These are phyloP conservation scores for Temnothorax nylanderi DNA, from an alignment of 1,140 invertebrate genomes.

Conservation along the genomic window DNA sequence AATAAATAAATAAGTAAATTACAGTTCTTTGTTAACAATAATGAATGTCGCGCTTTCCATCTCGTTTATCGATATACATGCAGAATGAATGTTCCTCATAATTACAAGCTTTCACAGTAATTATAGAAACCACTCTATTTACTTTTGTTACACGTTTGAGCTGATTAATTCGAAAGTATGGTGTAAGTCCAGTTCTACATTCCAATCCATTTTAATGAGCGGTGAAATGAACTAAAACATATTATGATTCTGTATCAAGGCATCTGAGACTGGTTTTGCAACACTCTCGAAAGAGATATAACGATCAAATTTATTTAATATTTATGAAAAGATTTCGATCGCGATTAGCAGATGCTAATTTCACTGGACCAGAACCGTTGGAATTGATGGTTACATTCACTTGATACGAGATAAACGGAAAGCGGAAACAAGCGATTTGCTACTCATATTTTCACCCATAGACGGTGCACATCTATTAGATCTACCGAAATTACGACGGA, in stretches of 20 bases:
- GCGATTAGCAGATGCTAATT: neutral
- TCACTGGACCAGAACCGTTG: constrained; percentile 2
- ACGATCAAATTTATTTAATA: neutral
- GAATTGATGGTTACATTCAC: constrained; percentile 9
- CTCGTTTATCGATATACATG: neutral
- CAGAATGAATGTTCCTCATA: neutral
- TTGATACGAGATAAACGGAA: constrained; percentile 28
- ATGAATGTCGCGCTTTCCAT: constrained; percentile 6
- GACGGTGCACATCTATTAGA: constrained; percentile 28
- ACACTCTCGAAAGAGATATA: neutral
- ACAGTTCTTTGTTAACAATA: neutral
- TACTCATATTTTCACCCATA: neutral
- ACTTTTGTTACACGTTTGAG: neutral
- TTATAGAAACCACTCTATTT: neutral
- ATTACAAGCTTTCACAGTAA: neutral
- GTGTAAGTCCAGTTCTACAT: neutral
- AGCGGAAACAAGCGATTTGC: constrained; percentile 32
- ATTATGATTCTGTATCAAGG: neutral
- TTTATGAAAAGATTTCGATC: constrained; percentile 11
- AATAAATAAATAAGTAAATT: constrained; percentile 24
- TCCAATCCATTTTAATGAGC: neutral
- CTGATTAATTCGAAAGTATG: constrained; percentile 11
- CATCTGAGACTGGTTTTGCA: neutral
- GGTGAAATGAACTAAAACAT: constrained; percentile 16
- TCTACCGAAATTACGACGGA: constrained; percentile 41